Percentiles rank a stretch among this genome's conserved stretches.
Evolutionary conservation across 1,140 invertebrate genomes (phyloP).

Genomic region (Drosophila persimilis): DNA sequence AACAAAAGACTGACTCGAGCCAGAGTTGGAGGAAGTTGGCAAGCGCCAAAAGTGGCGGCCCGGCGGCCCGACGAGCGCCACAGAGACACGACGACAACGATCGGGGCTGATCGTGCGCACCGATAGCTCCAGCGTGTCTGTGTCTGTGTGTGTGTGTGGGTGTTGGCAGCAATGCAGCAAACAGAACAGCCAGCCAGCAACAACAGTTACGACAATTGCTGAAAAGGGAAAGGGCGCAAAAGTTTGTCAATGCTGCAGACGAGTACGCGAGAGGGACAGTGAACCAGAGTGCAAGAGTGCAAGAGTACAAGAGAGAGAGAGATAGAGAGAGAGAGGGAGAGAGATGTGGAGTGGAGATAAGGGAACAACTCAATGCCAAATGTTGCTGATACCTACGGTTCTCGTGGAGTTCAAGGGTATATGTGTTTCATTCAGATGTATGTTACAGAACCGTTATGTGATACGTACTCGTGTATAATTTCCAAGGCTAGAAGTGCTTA

Average conservation of each 20-base stretch:
- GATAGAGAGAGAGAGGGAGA: background rate
- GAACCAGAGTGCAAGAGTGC: conserved; percentile 13
- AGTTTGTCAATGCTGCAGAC: conserved; percentile 35
- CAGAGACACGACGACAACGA: conserved; percentile 38
- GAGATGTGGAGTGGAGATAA: conserved; percentile 6
- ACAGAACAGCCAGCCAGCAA: conserved; percentile 13
- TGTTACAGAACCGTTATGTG: too few species aligned
- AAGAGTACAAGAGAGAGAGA: background rate
- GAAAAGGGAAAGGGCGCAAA: conserved; percentile 59
- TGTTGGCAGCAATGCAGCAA: conserved; percentile 38
- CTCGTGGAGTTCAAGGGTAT: too few species aligned
- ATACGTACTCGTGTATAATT: too few species aligned
- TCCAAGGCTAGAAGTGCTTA: too few species aligned
- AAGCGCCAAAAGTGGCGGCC: conserved; percentile 52
- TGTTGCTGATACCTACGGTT: background rate
- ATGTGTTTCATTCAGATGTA: too few species aligned
- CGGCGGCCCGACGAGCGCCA: conserved; percentile 26
- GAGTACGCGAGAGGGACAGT: conserved; percentile 7
- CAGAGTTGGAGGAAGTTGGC: conserved; percentile 63
- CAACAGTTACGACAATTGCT: conserved; percentile 41
- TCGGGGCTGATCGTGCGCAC: conserved; percentile 41
- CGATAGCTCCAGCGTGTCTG: conserved; percentile 31
- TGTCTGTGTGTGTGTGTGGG: conserved; percentile 41
- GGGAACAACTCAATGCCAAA: conserved; percentile 45
- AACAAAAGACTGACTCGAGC: conserved; percentile 70